Base-by-base conservation (phyloP, 2,113 vertebrate species). In the Cyphotilapia sp. region DNA sequence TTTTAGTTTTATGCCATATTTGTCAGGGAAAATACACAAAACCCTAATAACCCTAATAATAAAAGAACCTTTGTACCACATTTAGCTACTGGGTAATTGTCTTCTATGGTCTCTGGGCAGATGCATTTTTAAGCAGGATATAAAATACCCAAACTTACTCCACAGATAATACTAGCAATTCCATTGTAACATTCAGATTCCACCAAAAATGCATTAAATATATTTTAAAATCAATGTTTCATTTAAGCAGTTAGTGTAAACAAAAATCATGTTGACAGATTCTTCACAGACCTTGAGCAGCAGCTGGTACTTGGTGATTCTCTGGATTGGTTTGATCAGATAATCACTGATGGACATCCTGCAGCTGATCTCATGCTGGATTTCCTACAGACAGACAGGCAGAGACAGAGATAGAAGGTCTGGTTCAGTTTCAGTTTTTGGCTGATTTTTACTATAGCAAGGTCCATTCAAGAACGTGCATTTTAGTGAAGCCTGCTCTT, bases 251-350 rank as follows among this genome's bases (percentile, higher is more conserved):
- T 49, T 19, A 71, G 35, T 45, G 40, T 74, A 17, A 74, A 74
- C 35, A 24, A 12, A 71, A 71, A 71, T 71, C n/a, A 53, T 49
- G 71, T 35, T 49, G 42, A 13, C 22, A 71, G 42, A 10, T 45
- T 19, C 57, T 33, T 29, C 6, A 86, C 88, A 8, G 40, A 99
- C 98, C 98, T 99, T 99, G 56, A 99, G 97, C 86, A 99, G 97
- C 87, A 99, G 96, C 90, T 99, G 99, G 89, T 99, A 99, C 57
- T 99, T 99, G 80, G 98, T 99, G 96, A 99, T 99, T 94, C 98
- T 98, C 95, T 99, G 99, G 93, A 99, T 98, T 40, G 99, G 99
- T 96, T 99, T 99, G 93, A 99, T 99, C 49, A 99, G 96, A 91
- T 98, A 99, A 93, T 99, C 99, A 19, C 97, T 99, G 88, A 99